Percentiles rank a stretch among this genome's conserved stretches.
Conservation (phyloP, 2,888 invertebrate species). For the Apomyelois bistriatella region DNA sequence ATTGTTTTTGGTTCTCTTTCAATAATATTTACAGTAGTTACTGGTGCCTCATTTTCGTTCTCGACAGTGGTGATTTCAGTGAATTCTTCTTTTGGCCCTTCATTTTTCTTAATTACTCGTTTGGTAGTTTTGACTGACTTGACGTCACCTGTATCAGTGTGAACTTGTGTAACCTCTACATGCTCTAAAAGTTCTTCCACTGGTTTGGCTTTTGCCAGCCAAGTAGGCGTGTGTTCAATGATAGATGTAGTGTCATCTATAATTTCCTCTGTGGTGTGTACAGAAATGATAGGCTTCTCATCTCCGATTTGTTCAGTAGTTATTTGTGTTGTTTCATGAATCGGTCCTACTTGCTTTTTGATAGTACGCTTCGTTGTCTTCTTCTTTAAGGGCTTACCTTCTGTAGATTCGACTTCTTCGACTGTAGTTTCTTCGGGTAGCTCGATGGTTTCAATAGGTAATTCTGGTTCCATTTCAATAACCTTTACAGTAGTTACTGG, state of each 20-base stretch:
- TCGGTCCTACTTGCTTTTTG: conserved; percentile 34
- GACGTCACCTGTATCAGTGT: conserved; percentile 21
- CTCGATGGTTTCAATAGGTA: conserved; percentile 22
- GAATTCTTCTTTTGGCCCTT: conserved; percentile 53
- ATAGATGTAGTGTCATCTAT: conserved; percentile 26
- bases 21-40: conserved; percentile 24
- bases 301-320: conserved; percentile 38
- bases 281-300: conserved; percentile 50
- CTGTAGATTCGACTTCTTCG: conserved; percentile 41
- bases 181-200: conserved; percentile 27
- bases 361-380: conserved; percentile 38
- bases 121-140: conserved; percentile 28
- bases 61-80: conserved; percentile 61
- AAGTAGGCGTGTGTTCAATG: conserved; percentile 20
- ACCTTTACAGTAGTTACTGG: conserved; percentile 28
- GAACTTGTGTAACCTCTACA: conserved; percentile 28
- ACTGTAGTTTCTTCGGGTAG: conserved; percentile 32
- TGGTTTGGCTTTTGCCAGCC: conserved; percentile 17
- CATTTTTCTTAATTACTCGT: conserved; percentile 31
- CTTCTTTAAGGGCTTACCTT: conserved; percentile 34
- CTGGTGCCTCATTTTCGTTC: conserved; percentile 22
- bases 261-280: conserved; percentile 36
- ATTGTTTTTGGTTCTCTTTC: conserved; percentile 25
- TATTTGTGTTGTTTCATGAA: conserved; percentile 48
- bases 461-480: conserved; percentile 7